These are phyloP conservation scores for Lutjanus campechanus DNA, from an alignment of 2,797 vertebrate species.

Conservation along the genomic window DNA sequence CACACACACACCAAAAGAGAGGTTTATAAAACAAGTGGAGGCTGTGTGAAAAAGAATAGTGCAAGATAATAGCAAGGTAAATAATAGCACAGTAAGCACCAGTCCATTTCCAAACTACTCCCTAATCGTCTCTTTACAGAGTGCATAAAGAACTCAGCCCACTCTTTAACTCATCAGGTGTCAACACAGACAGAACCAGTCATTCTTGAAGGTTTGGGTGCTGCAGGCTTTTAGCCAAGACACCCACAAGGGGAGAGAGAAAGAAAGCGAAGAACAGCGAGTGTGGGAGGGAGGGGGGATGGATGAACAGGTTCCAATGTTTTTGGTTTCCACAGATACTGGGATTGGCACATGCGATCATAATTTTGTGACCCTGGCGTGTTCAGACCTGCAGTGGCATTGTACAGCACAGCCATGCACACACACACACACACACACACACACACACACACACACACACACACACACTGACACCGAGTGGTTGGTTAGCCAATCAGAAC, in stretches of 20 bases:
- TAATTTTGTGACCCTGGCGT: constrained; percentile 88
- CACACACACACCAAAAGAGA: background rate
- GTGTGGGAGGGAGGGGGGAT: constrained; percentile 50
- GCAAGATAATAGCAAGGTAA: constrained; percentile 41
- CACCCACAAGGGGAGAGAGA: constrained; percentile 73
- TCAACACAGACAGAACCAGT: constrained; percentile 88
- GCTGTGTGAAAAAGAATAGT: constrained; percentile 34
- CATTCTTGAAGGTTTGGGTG: constrained; percentile 92
- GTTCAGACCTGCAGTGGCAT: constrained; percentile 94
- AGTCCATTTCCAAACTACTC: constrained; percentile 59
- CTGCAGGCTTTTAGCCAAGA: constrained; percentile 82
- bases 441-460: constrained; percentile 17
- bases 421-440: constrained; percentile 38
- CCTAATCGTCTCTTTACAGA: constrained; percentile 70
- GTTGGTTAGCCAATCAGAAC: constrained; percentile 65
- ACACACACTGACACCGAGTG: constrained; percentile 12
- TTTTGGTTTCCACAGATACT: constrained; percentile 99
- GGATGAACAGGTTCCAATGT: constrained; percentile 96
- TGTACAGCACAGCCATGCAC: constrained; percentile 85
- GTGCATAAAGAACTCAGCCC: constrained; percentile 62
- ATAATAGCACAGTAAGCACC: constrained; percentile 48
- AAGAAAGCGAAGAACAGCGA: constrained; percentile 20
- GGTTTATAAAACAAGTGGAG: constrained; percentile 30
- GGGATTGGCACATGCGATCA: constrained; percentile 90
- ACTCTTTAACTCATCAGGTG: constrained; percentile 81